Evolutionary conservation across 1,140 invertebrate species (phyloP).

Genomic region (Rhyzopertha dominica): DNA sequence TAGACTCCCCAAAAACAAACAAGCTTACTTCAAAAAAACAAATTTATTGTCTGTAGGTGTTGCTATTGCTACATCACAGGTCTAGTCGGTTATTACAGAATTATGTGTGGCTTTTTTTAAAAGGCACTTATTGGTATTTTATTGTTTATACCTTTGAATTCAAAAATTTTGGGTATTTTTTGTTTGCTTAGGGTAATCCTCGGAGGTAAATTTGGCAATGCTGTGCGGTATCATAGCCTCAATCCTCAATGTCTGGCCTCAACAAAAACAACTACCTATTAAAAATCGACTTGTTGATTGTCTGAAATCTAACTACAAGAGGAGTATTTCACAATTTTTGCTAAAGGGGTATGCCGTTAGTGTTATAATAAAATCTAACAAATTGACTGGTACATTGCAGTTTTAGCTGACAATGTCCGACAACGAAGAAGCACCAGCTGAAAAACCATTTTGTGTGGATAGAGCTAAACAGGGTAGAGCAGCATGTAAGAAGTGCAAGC

Average conservation of each 20-base stretch:
- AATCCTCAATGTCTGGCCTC: neutral
- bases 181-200: neutral
- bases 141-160: neutral
- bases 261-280: neutral
- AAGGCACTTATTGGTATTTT: neutral
- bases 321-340: neutral
- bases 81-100: no score
- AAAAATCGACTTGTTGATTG: neutral
- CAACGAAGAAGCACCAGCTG: constrained; percentile 43
- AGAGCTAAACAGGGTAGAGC: constrained; percentile 74
- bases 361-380: no score
- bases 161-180: neutral
- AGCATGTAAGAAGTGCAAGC: constrained; percentile 83
- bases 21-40: no score
- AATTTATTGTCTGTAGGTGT: no score
- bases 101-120: no score
- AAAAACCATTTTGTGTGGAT: constrained; percentile 64
- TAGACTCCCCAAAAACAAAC: no score
- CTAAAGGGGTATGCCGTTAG: neutral
- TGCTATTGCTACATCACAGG: no score
- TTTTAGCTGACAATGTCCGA: constrained; percentile 32
- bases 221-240: neutral
- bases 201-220: neutral
- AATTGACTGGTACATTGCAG: no score
- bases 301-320: neutral